Percentiles rank a stretch among this genome's conserved stretches.
Evolutionary conservation across 2,113 vertebrate species (phyloP).

Genomic region (Hassar affinis): DNA sequence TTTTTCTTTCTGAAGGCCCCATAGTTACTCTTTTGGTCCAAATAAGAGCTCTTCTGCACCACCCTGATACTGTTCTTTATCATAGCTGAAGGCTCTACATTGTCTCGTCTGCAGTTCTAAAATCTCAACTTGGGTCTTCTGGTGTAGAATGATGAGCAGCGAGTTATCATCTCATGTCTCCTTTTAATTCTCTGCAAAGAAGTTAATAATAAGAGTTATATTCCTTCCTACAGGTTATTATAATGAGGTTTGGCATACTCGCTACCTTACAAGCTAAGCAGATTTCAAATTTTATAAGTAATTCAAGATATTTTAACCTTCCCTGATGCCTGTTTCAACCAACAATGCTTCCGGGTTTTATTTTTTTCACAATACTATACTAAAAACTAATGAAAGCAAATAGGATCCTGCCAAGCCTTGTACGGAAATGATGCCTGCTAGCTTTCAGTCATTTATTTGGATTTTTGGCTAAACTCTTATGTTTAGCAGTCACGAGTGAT

Average conservation of each 20-base stretch:
- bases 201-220: too few relatives aligned
- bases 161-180: too few relatives aligned
- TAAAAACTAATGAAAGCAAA: background rate
- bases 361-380: background rate
- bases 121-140: too few relatives aligned
- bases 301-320: background rate
- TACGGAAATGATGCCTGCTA: background rate
- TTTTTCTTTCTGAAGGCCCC: too few relatives aligned
- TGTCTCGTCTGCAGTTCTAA: background rate
- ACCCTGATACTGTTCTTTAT: background rate
- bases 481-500: conserved; percentile 8
- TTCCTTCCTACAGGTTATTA: background rate
- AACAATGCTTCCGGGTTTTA: background rate
- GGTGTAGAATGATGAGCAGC: too few relatives aligned
- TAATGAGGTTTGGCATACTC: background rate
- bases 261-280: background rate
- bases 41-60: too few relatives aligned
- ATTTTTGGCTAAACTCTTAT: background rate
- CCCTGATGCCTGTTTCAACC: background rate
- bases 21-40: too few relatives aligned
- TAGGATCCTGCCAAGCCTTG: background rate
- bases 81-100: too few relatives aligned
- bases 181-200: too few relatives aligned
- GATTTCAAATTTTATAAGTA: background rate
- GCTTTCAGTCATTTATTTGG: background rate